These are phyloP conservation scores for Xyliphius kryptos DNA, from an alignment of 2,113 vertebrate species.

Conservation along the genomic window DNA sequence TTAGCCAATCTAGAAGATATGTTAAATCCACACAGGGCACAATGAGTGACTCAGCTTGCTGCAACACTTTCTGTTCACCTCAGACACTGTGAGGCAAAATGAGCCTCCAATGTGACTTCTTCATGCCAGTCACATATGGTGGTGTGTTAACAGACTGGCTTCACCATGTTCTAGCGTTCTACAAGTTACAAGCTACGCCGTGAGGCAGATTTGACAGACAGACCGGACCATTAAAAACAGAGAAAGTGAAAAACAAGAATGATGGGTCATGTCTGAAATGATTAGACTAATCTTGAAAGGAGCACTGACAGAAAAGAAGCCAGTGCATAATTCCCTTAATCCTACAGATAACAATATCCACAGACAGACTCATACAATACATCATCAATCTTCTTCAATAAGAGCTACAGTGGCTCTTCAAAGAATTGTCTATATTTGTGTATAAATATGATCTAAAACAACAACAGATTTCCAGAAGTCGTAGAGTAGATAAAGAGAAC, in stretches of 20 bases:
- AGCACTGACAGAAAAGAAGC: conserved; percentile 44
- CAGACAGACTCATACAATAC: conserved; percentile 28
- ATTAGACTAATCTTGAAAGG: conserved; percentile 49
- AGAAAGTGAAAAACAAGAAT: conserved; percentile 20
- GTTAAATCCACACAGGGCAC: conserved; percentile 28
- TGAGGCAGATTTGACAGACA: conserved; percentile 9
- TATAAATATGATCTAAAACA: no score
- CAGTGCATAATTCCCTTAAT: conserved; percentile 23
- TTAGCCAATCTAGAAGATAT: conserved; percentile 3
- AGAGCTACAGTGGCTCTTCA: no score
- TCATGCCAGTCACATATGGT: conserved; percentile 24
- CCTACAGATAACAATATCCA: no score
- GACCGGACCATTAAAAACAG: conserved; percentile 40
- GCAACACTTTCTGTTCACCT: conserved; percentile 22
- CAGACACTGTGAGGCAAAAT: no score
- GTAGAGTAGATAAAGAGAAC: no score
- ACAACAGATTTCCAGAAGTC: no score
- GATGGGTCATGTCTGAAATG: conserved; percentile 41
- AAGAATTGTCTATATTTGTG: no score
- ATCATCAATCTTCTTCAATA: conserved; percentile 3
- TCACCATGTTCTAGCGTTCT: background rate
- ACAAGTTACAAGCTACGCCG: background rate
- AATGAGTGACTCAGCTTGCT: conserved; percentile 51
- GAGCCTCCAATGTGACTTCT: conserved; percentile 5
- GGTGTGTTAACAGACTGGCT: conserved; percentile 8